Conservation (phyloP, 1,140 invertebrate genomes). For the Philotrypesis tridentata region DNA sequence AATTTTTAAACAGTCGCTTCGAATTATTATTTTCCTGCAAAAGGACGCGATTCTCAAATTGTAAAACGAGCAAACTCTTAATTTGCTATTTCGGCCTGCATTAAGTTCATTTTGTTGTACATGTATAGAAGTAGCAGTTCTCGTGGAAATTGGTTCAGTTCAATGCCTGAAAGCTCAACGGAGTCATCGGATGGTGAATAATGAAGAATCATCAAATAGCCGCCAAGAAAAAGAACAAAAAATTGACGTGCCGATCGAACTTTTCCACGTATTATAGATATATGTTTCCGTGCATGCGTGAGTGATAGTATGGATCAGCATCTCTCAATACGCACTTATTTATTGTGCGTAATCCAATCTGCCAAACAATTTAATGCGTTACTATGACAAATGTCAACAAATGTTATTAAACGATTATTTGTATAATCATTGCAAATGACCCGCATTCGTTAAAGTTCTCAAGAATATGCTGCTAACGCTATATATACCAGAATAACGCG, state of each 20-base stretch:
- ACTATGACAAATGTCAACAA: slow-evolving; percentile 2
- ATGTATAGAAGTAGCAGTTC: slow-evolving; percentile 72
- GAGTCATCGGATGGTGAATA: slow-evolving; percentile 73
- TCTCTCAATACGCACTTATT: not conserved
- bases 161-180: slow-evolving; percentile 77
- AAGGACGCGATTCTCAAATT: not conserved
- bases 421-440: not conserved
- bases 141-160: slow-evolving; percentile 79
- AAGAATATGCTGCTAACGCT: slow-evolving; percentile 18
- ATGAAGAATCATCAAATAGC: slow-evolving; percentile 51
- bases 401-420: slow-evolving; percentile 7
- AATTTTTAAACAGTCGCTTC: not conserved
- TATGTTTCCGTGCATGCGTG: slow-evolving; percentile 3
- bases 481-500: slow-evolving; percentile 1
- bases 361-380: not conserved
- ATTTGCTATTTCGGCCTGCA: not conserved
- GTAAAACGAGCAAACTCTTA: not conserved
- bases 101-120: not conserved
- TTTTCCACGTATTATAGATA: slow-evolving; percentile 9
- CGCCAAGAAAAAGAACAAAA: not conserved
- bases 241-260: slow-evolving; percentile 34
- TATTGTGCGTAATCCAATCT: not conserved
- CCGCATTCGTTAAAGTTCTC: not conserved
- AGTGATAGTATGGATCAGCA: slow-evolving; percentile 10
- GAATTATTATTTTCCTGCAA: not conserved